Evolutionary conservation across 2,888 invertebrate species (phyloP).

Genomic region (Nemotelus pantherinus): DNA sequence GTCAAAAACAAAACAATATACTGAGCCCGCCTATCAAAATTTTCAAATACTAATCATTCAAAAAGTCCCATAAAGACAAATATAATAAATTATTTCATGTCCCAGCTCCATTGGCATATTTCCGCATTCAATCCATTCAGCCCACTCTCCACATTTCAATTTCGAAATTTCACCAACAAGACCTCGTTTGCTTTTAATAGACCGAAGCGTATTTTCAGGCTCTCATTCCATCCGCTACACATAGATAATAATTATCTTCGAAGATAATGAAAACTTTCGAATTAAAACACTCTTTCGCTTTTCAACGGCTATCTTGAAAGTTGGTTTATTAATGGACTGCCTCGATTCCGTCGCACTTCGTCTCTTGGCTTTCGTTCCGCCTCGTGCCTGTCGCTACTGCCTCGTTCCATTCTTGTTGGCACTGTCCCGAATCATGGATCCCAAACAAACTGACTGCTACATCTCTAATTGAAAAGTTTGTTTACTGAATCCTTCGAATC

Average conservation of each 20-base stretch:
- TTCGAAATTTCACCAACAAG: too few species aligned
- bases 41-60: too few species aligned
- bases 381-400: neutral
- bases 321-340: constrained; percentile 35
- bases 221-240: too few species aligned
- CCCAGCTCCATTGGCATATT: too few species aligned
- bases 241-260: constrained; percentile 20
- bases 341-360: neutral
- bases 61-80: too few species aligned
- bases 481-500: constrained; percentile 32
- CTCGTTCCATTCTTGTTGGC: constrained; percentile 9
- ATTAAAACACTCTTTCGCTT: constrained; percentile 38
- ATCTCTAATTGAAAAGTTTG: constrained; percentile 44
- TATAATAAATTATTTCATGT: too few species aligned
- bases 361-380: neutral
- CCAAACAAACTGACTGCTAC: constrained; percentile 34
- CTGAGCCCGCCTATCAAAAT: too few species aligned
- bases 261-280: constrained; percentile 36
- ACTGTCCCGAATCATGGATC: constrained; percentile 26
- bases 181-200: too few species aligned
- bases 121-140: too few species aligned
- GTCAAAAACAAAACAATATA: too few species aligned
- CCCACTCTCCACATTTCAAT: too few species aligned
- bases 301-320: constrained; percentile 38
- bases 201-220: too few species aligned